A percentile compares a stretch with the other conserved stretches of the same genome.
Evolutionary conservation across 2,888 invertebrate species (phyloP).

Genomic region (Crioceris asparagi): DNA sequence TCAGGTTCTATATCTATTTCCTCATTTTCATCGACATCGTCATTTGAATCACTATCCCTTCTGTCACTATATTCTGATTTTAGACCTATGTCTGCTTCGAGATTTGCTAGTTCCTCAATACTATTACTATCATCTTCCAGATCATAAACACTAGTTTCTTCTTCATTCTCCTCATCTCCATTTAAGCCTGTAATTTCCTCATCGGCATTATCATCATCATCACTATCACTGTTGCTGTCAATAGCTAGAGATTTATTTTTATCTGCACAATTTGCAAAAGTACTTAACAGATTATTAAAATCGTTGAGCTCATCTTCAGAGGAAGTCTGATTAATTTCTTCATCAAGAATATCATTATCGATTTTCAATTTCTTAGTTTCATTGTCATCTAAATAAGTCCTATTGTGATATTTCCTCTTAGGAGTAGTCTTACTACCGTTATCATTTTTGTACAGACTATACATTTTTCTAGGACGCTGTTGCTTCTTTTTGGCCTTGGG

Average conservation of each 20-base stretch:
- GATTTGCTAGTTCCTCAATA: background rate
- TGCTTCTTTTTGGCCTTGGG: conserved; percentile 18
- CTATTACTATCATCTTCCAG: conserved; percentile 3
- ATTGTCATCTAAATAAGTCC: conserved; percentile 41
- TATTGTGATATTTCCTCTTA: conserved; percentile 18
- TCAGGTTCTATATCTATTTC: conserved; percentile 12
- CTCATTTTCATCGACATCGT: background rate
- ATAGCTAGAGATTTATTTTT: conserved; percentile 27
- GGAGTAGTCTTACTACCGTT: no score
- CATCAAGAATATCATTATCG: conserved; percentile 4
- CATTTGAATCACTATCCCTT: background rate
- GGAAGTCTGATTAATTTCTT: conserved; percentile 8
- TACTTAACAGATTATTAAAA: conserved; percentile 24
- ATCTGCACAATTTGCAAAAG: conserved; percentile 20
- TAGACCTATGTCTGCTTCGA: background rate
- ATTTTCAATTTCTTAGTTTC: conserved; percentile 28
- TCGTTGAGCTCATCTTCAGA: conserved; percentile 22
- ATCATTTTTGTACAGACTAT: conserved; percentile 21
- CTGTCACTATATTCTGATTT: background rate
- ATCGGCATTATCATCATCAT: conserved; percentile 1
- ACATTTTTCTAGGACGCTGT: conserved; percentile 17
- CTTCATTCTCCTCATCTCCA: conserved; percentile 26
- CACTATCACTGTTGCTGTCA: conserved; percentile 33
- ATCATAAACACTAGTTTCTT: conserved; percentile 30
- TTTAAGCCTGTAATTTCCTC: conserved; percentile 6